A percentile compares a stretch with the other conserved stretches of the same genome.
These are phyloP conservation scores for Caenorhabditis tropicalis DNA, from an alignment of 1,140 invertebrate genomes.

Conservation along the genomic window DNA sequence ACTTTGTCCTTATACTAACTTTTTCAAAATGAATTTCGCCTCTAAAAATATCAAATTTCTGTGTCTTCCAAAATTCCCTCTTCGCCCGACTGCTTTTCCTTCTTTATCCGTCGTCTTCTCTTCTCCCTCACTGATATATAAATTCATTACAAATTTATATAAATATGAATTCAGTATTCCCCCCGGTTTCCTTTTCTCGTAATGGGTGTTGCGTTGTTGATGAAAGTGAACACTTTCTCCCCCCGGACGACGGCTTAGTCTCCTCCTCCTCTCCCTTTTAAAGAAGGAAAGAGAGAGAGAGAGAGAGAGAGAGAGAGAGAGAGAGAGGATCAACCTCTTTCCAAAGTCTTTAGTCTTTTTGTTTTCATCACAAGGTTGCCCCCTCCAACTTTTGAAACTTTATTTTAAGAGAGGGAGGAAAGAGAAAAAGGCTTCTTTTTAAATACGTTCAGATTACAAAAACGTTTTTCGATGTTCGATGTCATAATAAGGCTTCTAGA, in stretches of 20 bases:
- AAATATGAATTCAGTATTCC: not conserved
- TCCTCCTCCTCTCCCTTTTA: no score
- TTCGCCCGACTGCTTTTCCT: not conserved
- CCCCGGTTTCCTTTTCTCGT: not conserved
- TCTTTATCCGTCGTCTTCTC: no score
- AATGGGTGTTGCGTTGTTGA: not conserved
- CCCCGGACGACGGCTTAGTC: not conserved
- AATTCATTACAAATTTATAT: not conserved
- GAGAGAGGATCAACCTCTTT: slow-evolving; percentile 1
- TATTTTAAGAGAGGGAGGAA: not conserved
- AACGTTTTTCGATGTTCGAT: no score
- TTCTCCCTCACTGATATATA: not conserved
- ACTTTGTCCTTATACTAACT: no score
- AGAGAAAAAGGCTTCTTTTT: no score
- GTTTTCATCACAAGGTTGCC: not conserved
- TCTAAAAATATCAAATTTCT: no score
- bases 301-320: no score
- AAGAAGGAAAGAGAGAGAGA: no score
- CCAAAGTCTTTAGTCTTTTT: not conserved
- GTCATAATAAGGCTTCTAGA: no score
- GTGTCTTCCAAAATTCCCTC: no score
- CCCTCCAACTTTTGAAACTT: not conserved
- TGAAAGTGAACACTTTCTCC: slow-evolving; percentile 25
- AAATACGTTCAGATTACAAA: no score
- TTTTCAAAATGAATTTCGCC: no score